phyloP scores from a whole-genome alignment of 2,113 vertebrate species.

The Chionodraco myersi region DNA sequence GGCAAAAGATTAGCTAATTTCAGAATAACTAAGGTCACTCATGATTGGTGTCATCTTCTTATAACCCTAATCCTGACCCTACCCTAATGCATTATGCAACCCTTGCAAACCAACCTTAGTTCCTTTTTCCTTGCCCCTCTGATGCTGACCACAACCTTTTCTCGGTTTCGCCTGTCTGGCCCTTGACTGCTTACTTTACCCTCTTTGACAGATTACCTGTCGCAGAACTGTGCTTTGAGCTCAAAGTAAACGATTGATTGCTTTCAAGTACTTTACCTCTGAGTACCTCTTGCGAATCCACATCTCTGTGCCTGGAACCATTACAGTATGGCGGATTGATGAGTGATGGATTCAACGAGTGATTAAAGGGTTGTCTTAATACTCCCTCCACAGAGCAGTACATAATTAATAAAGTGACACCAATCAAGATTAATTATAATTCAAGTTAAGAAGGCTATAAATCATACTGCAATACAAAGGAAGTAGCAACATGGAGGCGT shows the following conservation, averaged over 20 bases:
- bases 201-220: background rate
- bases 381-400: conserved; percentile 11
- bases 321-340: conserved; percentile 11
- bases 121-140: background rate
- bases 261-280: background rate
- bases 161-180: background rate
- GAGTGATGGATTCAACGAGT: conserved; percentile 43
- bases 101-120: background rate
- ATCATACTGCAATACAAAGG: conserved; percentile 17
- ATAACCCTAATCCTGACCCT: background rate
- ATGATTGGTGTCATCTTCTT: too few relatives aligned
- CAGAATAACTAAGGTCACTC: too few relatives aligned
- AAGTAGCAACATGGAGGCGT: background rate
- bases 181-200: background rate
- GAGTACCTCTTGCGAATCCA: background rate
- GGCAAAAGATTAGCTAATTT: too few relatives aligned
- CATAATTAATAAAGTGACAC: conserved; percentile 41
- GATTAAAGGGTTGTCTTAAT: conserved; percentile 37
- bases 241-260: background rate
- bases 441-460: conserved; percentile 16
- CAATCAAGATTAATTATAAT: conserved; percentile 35
- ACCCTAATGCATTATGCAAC: background rate
- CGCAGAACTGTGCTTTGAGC: background rate
- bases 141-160: background rate
- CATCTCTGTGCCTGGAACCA: background rate